These are phyloP conservation scores for Gambusia yucatana DNA, from an alignment of 2,797 vertebrate species.

Conservation along the genomic window DNA sequence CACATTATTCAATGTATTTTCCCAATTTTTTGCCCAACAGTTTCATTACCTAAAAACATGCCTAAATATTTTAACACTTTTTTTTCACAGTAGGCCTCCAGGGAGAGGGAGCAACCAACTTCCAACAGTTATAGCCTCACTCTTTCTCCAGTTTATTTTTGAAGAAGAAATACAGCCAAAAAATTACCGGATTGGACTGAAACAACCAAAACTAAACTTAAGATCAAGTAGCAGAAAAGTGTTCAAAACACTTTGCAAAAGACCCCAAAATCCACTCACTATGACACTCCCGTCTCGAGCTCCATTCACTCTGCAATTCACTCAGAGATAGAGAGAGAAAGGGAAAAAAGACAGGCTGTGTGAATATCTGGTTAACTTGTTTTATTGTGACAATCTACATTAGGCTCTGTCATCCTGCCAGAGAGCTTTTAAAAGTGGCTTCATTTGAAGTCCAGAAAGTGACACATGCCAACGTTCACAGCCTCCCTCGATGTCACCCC, in stretches of 20 bases:
- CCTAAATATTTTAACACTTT: no score
- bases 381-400: slow-evolving; percentile 86
- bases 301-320: background rate
- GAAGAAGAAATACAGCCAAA: no score
- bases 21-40: no score
- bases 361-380: slow-evolving; percentile 79
- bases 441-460: slow-evolving; percentile 92
- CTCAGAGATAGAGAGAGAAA: background rate
- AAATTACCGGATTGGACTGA: no score
- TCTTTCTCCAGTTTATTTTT: no score
- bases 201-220: no score
- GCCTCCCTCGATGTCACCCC: slow-evolving; percentile 86
- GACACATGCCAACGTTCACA: slow-evolving; percentile 94
- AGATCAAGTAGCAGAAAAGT: no score
- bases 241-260: background rate
- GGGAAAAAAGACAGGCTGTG: slow-evolving; percentile 44
- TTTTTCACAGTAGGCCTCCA: no score
- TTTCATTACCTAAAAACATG: no score
- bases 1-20: no score
- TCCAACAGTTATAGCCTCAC: no score
- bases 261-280: background rate
- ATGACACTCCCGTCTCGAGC: background rate
- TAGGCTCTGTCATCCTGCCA: slow-evolving; percentile 83
- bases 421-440: slow-evolving; percentile 89
- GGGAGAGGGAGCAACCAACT: no score